A percentile compares a stretch with the other conserved stretches of the same genome.
These are phyloP conservation scores for Styela plicata DNA, from an alignment of 23 tunicate species.

Conservation along the genomic window DNA sequence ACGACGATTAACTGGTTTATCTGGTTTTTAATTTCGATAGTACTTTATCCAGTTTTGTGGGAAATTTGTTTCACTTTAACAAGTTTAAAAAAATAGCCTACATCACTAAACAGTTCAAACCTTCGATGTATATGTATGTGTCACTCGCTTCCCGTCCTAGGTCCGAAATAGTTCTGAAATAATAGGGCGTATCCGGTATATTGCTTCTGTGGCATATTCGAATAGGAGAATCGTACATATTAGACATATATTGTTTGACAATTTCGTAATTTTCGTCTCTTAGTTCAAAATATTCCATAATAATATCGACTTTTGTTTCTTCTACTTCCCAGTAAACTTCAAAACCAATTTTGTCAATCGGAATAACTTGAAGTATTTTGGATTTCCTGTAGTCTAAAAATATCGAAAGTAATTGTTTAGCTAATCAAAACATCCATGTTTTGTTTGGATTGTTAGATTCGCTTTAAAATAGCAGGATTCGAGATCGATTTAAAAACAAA, in stretches of 20 bases:
- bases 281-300: background rate
- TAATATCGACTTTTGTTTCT: background rate
- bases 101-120: background rate
- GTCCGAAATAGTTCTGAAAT: background rate
- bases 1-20: no score
- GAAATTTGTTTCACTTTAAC: no score
- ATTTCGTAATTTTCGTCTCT: background rate
- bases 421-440: background rate
- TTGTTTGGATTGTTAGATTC: no score
- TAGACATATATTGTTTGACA: no score
- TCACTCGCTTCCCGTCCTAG: background rate
- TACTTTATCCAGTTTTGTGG: no score
- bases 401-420: background rate
- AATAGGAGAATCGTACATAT: background rate
- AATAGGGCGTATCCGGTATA: background rate
- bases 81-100: no score
- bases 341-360: background rate
- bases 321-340: background rate
- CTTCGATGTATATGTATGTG: background rate
- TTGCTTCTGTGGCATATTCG: background rate
- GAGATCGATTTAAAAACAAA: no score
- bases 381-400: background rate
- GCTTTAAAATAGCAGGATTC: no score
- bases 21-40: no score
- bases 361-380: background rate